Base-by-base conservation (phyloP, 2,797 vertebrate species). In the Enteromius radiatus region DNA sequence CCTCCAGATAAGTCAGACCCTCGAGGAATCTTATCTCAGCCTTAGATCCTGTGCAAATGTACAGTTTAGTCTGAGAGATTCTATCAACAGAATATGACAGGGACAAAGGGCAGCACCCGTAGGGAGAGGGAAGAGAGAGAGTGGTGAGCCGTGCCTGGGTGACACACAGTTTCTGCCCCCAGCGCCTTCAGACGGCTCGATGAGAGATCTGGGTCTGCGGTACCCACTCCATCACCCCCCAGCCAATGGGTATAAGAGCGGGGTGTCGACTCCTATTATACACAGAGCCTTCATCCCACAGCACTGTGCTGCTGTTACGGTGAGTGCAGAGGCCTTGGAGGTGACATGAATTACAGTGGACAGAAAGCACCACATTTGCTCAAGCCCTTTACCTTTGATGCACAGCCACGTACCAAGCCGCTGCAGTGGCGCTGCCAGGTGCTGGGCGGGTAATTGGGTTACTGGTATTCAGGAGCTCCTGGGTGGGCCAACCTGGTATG, bases 31-130 rank as follows among this genome's bases (percentile, higher is more conserved):
- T 92, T 92, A 94, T 94, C 92, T 89, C 89, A 90, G 93, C 91
- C 87, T 86, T 87, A 89, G 89, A 90, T 94, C 91, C 91, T 90
- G 89, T 90, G 92, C 92, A 92, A 93, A 94, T 91, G 92, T 90
- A 92, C 89, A 90, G 91, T 93, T 92, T 89, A 93, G 94, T 94
- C 92, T 92, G 89, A 90, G 86, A 90, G 91, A 94, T 94, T 94
- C 92, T 91, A 94, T 92, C 92, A 93, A 91, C 91, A 87, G 86
- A 90, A 89, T 86, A 92, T 93, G 91, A 87, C 88, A 92, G 91
- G 91, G 92, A 93, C 91, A 90, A 90, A 91, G 91, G 89, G 85
- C 59, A 85, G 88, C 85, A 85, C 88, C 81, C 86, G 59, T 69
- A 89, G 91, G 91, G 88, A 89, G 88, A 81, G 31, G 81, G 65